Evolutionary conservation across 2,797 vertebrate genomes (phyloP), one percentile per base, ranked within the genome.

Genomic region (Periophthalmus magnuspinnatus): DNA sequence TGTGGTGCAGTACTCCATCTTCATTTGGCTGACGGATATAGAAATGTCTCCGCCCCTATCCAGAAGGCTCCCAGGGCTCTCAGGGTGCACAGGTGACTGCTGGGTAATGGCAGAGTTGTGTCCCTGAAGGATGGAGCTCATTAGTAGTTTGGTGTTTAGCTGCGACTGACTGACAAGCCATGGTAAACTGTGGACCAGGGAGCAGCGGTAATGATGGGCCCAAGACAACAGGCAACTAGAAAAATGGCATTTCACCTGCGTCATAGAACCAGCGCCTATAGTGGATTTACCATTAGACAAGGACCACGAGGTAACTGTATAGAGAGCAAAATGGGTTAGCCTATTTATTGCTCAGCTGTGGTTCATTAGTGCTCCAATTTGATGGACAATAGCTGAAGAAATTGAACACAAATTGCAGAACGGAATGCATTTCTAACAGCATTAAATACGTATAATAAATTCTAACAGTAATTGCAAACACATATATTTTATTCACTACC

Each of bases 1-100:
- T 45, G 3, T 41, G 41, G 3, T 45, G 41, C 50, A 55, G 54
- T 32, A 48, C 45, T 74, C 61, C 1, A 4, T 82, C 72, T 78
- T 72, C 70, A 82, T 82, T 79, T 75, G 32, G 66, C 48, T 10
- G 68, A 58, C 6, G 0, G 41, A 28, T 50, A 6, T 60, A 75
- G 68, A 74, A 65, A 67, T 59, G 54, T n/a, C 21, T 28, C 3
- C 1, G 50, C 48, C 34, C 48, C 19, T 10, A 0, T 10, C 14
- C 22, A 16, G 21, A 13, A 56, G 50, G 22, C 54, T 34, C 58
- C 9, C 58, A n/a, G 58, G 33, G 17, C 58, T 60, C 32, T n/a
- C 58, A 34, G 14, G 32, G 58, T 17, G 59, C 59, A 61, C 19
- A 61, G 66, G 57, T 36, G 54, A 67, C 50, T 55, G 70, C 24